These are phyloP conservation scores for Labeo rohita DNA, from an alignment of 2,113 vertebrate genomes.

Conservation along the genomic window DNA sequence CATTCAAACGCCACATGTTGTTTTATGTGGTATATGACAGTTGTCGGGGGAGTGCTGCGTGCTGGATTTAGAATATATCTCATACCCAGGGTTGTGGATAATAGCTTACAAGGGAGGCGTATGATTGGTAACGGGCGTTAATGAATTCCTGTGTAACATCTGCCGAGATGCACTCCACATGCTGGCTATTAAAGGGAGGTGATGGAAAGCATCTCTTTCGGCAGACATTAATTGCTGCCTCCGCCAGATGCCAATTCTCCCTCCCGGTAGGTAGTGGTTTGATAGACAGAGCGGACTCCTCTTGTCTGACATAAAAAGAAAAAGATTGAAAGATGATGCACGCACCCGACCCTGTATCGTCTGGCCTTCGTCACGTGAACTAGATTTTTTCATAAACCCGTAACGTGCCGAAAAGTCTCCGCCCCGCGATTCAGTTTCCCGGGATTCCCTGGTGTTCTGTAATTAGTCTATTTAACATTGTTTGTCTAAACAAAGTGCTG, in stretches of 20 bases:
- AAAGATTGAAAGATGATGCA: slow-evolving; percentile 41
- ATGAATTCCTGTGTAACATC: slow-evolving; percentile 72
- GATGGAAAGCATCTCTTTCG: slow-evolving; percentile 65
- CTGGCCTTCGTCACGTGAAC: background rate
- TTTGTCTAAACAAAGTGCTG: slow-evolving; percentile 54
- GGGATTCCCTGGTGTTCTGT: slow-evolving; percentile 42
- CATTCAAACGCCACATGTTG: slow-evolving; percentile 38
- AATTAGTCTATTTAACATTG: slow-evolving; percentile 51
- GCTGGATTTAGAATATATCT: slow-evolving; percentile 55
- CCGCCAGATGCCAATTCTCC: slow-evolving; percentile 67
- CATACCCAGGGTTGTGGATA: slow-evolving; percentile 61
- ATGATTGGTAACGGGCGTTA: slow-evolving; percentile 65
- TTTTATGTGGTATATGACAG: slow-evolving; percentile 48
- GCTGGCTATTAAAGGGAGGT: slow-evolving; percentile 70
- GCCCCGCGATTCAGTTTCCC: background rate
- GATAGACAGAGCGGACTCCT: slow-evolving; percentile 62
- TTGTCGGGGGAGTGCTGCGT: slow-evolving; percentile 49
- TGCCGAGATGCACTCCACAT: slow-evolving; percentile 67
- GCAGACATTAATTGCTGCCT: slow-evolving; percentile 69
- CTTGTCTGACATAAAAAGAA: slow-evolving; percentile 56
- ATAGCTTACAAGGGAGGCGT: slow-evolving; percentile 68
- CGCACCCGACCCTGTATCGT: background rate
- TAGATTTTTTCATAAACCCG: slow-evolving; percentile 25
- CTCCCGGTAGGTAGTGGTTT: slow-evolving; percentile 58
- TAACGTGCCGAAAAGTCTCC: slow-evolving; percentile 14